A percentile compares a stretch with the other conserved stretches of the same genome.
These are phyloP conservation scores for Rhinopithecus roxellana DNA, from an alignment of 2,113 vertebrate species.

Conservation along the genomic window DNA sequence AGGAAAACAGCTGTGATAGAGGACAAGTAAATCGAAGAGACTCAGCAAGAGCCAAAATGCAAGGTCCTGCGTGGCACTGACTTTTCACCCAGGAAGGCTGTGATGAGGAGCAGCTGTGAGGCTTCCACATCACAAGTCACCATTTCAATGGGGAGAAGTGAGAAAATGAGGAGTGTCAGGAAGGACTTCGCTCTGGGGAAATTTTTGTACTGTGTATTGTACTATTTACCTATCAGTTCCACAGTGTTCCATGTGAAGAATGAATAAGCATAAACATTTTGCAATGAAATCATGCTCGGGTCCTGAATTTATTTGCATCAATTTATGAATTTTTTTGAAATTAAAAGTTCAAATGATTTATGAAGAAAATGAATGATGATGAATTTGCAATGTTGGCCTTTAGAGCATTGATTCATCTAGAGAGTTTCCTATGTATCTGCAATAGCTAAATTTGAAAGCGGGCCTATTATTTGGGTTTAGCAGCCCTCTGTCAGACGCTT, in stretches of 20 bases:
- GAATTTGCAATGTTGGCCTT: not conserved
- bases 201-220: not conserved
- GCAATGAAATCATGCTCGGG: not conserved
- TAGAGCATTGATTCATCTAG: not conserved
- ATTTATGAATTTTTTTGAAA: not conserved
- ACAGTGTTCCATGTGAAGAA: not conserved
- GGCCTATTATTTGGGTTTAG: not conserved
- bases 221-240: not conserved
- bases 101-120: not conserved
- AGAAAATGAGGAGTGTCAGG: not conserved
- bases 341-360: conserved; percentile 7
- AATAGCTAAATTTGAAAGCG: not conserved
- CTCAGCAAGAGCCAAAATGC: not conserved
- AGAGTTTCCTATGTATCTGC: not conserved
- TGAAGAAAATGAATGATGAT: not conserved
- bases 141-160: not conserved
- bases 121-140: not conserved
- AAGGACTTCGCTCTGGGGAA: not conserved
- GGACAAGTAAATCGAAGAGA: not conserved
- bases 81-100: not conserved
- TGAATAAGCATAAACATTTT: not conserved
- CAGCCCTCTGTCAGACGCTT: not conserved
- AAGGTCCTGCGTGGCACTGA: fast-evolving
- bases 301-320: not conserved
- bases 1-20: not conserved